Evolutionary conservation across 2,113 vertebrate genomes (phyloP).

Genomic region (Rhodinocichla rosea): DNA sequence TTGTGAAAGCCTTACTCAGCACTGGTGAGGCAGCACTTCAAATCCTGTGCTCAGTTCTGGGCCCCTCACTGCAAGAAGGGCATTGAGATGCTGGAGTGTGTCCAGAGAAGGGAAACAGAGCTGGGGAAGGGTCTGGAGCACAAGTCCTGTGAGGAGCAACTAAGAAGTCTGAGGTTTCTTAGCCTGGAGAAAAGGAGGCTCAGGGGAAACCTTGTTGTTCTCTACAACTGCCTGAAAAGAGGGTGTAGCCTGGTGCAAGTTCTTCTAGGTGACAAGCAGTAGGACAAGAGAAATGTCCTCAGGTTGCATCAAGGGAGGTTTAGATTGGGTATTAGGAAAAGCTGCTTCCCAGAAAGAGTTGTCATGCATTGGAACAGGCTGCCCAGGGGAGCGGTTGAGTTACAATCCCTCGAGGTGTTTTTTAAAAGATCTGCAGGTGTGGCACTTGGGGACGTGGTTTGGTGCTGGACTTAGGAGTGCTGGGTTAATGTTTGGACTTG

Average conservation of each 20-base stretch:
- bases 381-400: background rate
- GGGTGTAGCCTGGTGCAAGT: fast-evolving
- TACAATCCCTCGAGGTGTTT: background rate
- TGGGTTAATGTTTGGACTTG: background rate
- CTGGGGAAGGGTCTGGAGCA: background rate
- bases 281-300: background rate
- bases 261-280: background rate
- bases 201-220: fast-evolving
- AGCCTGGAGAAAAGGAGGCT: background rate
- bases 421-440: background rate
- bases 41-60: background rate
- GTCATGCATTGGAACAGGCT: background rate
- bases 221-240: background rate
- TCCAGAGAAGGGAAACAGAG: fast-evolving
- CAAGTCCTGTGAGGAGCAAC: fast-evolving
- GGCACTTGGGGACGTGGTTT: fast-evolving
- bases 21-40: fast-evolving
- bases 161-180: fast-evolving
- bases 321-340: background rate
- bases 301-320: background rate
- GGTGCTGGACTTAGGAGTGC: background rate
- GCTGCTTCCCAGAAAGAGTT: background rate
- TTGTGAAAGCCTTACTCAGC: background rate
- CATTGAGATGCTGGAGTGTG: fast-evolving
- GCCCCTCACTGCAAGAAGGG: background rate